Base-by-base conservation (phyloP, 2,113 vertebrate genomes). In the Corythornis vintsioides region DNA sequence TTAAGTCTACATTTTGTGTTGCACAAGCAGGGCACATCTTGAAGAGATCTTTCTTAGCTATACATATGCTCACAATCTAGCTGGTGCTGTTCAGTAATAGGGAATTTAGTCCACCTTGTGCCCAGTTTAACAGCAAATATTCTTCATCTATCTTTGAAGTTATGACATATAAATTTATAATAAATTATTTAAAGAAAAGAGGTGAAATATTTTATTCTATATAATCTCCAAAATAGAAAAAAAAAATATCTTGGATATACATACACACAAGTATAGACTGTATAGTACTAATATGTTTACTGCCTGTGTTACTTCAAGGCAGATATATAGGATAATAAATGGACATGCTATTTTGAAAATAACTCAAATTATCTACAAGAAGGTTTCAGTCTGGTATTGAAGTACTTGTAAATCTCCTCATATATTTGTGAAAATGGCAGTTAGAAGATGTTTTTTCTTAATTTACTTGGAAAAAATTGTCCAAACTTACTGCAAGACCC, bases 401-500 rank as follows among this genome's bases (percentile, higher is more conserved):
- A 78, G 4, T 63, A 24, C 73, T 83, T 84, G 50, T 50, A 81
- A 90, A 84, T 83, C 61, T 87, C 19, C 29, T 65, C 63, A 55
- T 48, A 72, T 78, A 66, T 64, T 92, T 93, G 79, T 70, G 89
- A 75, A 95, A 91, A 90, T 48, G 42, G 56, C 29, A 47, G 53
- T 88, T 85, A 83, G 71, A 74, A 91, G 55, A 57, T 7, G 7
- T 29, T 1, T 71, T 92, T 94, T 76, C 83, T 6, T 63, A 91
- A 88, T 69, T 61, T 67, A 57, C 65, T 94, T 96, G 90, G 95
- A 81, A 94, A 89, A 88, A 91, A 48, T 57, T 98, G 96, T 96
- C 61, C 89, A 97, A 97, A 97, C 92, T 96, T n/a, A 38, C 88
- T 72, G 60, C 50, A 64, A 82, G 95, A 89, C 33, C 47, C 55